These are phyloP conservation scores for Gallinago jamesoni DNA, from an alignment of 2,113 vertebrate genomes.

Conservation along the genomic window DNA sequence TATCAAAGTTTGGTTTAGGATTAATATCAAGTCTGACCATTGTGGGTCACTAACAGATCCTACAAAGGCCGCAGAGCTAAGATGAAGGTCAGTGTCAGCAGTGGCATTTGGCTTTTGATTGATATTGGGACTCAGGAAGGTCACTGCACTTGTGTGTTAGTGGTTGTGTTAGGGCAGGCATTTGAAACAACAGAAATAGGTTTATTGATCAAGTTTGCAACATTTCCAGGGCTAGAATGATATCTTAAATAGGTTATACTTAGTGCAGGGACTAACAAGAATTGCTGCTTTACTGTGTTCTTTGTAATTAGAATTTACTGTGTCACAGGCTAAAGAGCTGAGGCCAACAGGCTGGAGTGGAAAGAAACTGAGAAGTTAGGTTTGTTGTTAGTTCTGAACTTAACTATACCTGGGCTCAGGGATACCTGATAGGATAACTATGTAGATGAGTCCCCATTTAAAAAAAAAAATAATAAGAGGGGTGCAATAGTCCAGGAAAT, in stretches of 20 bases:
- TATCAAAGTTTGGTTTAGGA: not conserved
- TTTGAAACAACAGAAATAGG: not conserved
- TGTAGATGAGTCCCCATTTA: not conserved
- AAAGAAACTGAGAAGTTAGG: not conserved
- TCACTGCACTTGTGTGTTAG: not conserved
- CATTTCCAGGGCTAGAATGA: not conserved
- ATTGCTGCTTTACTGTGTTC: not conserved
- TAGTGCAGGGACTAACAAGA: not conserved
- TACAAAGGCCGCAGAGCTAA: not conserved
- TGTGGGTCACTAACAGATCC: not conserved
- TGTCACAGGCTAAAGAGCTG: slow-evolving; percentile 2
- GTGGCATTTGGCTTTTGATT: not conserved
- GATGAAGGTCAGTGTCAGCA: not conserved
- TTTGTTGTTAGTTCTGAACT: not conserved
- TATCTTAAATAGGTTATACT: not conserved
- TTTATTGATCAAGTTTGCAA: not conserved
- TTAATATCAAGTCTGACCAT: not conserved
- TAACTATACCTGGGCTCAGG: not conserved
- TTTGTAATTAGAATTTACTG: slow-evolving; percentile 7
- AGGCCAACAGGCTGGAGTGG: not conserved
- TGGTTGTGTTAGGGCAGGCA: not conserved
- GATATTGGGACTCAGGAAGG: not conserved
- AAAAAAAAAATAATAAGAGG: no score
- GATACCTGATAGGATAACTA: not conserved
- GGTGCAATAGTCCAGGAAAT: not conserved